Evolutionary conservation across 1,140 invertebrate genomes (phyloP).

Genomic region (Goniozus legneri): DNA sequence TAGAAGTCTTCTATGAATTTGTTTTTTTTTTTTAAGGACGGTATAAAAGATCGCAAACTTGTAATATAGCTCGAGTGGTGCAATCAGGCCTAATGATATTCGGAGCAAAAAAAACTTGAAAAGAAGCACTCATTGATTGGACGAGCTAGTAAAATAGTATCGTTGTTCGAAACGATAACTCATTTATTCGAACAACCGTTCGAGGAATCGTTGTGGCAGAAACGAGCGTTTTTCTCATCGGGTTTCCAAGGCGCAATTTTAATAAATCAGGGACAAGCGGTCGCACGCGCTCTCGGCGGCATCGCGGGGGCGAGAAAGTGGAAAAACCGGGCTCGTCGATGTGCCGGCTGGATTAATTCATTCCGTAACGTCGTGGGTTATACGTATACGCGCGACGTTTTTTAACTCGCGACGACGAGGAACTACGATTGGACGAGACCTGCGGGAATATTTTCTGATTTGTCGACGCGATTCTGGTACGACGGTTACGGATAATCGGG

Average conservation of each 20-base stretch:
- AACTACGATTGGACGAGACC: conserved; percentile 15
- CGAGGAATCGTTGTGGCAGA: too few relatives aligned
- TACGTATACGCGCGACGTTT: too few relatives aligned
- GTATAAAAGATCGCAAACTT: too few relatives aligned
- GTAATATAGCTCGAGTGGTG: too few relatives aligned
- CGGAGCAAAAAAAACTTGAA: too few relatives aligned
- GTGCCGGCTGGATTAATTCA: conserved; percentile 29
- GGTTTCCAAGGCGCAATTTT: conserved; percentile 29
- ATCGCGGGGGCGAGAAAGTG: conserved; percentile 4
- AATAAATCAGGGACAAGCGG: conserved; percentile 32
- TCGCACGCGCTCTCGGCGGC: conserved; percentile 18
- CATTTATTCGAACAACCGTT: too few relatives aligned
- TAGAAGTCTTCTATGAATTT: too few relatives aligned
- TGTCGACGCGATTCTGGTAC: conserved; percentile 11
- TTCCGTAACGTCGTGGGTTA: conserved; percentile 15
- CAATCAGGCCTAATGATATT: too few relatives aligned
- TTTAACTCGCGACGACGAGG: not conserved
- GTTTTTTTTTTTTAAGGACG: too few relatives aligned
- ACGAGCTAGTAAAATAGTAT: too few relatives aligned
- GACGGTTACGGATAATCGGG: conserved; percentile 16
- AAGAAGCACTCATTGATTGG: too few relatives aligned
- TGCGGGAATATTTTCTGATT: conserved; percentile 18
- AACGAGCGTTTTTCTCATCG: conserved; percentile 28
- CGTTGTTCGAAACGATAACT: too few relatives aligned
- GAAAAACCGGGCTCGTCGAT: conserved; percentile 13